These are phyloP conservation scores for Drosophila melanica DNA, from an alignment of 1,140 invertebrate species.

Conservation along the genomic window DNA sequence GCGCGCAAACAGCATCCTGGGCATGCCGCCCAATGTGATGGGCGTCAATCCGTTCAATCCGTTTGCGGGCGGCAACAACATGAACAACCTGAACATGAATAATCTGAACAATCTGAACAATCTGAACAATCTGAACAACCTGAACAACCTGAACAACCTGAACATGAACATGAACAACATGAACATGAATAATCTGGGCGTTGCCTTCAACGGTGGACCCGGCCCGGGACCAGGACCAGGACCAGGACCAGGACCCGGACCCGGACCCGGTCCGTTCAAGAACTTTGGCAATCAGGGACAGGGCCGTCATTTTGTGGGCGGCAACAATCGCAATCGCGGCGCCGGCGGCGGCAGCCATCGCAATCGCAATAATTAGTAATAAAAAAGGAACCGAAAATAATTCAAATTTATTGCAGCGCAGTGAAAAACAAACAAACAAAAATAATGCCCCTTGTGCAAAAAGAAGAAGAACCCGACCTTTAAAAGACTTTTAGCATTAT, in stretches of 20 bases:
- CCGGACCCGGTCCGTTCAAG: slow-evolving; percentile 27
- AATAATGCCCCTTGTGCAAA: background rate
- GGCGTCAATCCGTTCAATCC: slow-evolving; percentile 85
- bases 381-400: background rate
- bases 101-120: slow-evolving; percentile 15
- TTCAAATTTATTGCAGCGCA: background rate
- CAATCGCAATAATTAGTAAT: slow-evolving; percentile 37
- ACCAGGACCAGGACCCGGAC: background rate
- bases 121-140: slow-evolving; percentile 11
- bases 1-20: slow-evolving; percentile 46
- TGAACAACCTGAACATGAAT: slow-evolving; percentile 5
- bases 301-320: slow-evolving; percentile 9
- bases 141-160: slow-evolving; percentile 15
- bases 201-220: slow-evolving; percentile 42
- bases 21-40: slow-evolving; percentile 64
- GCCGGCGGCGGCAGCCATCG: slow-evolving; percentile 32
- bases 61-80: slow-evolving; percentile 43
- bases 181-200: slow-evolving; percentile 32
- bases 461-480: background rate
- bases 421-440: background rate
- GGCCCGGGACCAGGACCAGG: slow-evolving; percentile 12
- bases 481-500: slow-evolving; percentile 46
- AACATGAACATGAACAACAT: slow-evolving; percentile 9
- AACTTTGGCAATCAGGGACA: slow-evolving; percentile 54
- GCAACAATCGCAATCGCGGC: slow-evolving; percentile 51